Percentiles rank a stretch among this genome's conserved stretches.
Conservation (phyloP, 2,113 vertebrate genomes). For the Dascyllus trimaculatus region DNA sequence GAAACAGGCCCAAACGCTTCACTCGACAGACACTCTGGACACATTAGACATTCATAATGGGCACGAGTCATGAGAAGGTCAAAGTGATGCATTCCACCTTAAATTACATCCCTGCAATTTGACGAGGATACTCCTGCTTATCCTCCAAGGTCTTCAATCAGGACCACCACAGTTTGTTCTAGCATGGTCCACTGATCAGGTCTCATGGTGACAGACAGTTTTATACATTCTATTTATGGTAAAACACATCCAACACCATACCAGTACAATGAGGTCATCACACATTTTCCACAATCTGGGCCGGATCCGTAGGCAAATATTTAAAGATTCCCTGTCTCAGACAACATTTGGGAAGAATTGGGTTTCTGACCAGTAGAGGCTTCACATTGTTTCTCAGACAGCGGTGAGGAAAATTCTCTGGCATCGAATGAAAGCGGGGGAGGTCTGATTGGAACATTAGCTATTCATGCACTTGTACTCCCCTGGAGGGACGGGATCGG, state of each 20-base stretch:
- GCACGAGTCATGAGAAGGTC: slow-evolving; percentile 48
- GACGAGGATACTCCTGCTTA: slow-evolving; percentile 16
- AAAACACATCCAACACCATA: neutral
- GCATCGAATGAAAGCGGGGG: slow-evolving; percentile 71
- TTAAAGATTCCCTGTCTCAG: slow-evolving; percentile 45
- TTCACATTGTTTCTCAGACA: slow-evolving; percentile 44
- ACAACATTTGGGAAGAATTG: slow-evolving; percentile 37
- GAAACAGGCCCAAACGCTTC: slow-evolving; percentile 56
- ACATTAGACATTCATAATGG: slow-evolving; percentile 60
- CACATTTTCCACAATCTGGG: slow-evolving; percentile 37
- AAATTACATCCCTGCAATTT: slow-evolving; percentile 32
- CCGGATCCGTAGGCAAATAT: slow-evolving; percentile 31
- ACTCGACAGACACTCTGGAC: slow-evolving; percentile 62
- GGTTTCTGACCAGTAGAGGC: slow-evolving; percentile 10
- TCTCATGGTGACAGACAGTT: slow-evolving; percentile 35
- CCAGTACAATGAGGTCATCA: slow-evolving; percentile 17
- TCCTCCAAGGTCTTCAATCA: slow-evolving; percentile 4
- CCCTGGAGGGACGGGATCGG: slow-evolving; percentile 62
- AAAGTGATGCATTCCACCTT: slow-evolving; percentile 37
- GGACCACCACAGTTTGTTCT: slow-evolving; percentile 7
- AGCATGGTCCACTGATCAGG: slow-evolving; percentile 11
- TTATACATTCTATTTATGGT: slow-evolving; percentile 35
- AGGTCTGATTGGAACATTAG: slow-evolving; percentile 62
- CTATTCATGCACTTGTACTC: slow-evolving; percentile 70
- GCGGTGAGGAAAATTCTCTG: slow-evolving; percentile 60